Conservation (phyloP, 1,140 invertebrate genomes). For the Phortica variegata region DNA sequence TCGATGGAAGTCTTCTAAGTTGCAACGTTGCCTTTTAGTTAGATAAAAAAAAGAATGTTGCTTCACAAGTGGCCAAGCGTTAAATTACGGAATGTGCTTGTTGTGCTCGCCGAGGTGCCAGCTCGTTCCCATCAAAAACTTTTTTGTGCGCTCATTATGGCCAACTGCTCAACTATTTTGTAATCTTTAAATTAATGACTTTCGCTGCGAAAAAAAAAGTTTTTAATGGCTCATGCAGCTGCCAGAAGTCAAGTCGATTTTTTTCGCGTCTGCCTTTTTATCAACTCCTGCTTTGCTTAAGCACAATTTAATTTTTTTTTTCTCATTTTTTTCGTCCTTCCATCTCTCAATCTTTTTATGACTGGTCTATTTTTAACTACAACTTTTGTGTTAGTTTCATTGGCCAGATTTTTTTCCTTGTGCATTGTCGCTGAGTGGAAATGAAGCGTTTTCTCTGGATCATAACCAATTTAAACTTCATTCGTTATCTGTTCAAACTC, state of each 20-base stretch:
- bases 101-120: too few relatives aligned
- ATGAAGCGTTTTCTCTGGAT: constrained; percentile 18
- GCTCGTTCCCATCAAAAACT: too few relatives aligned
- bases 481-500: constrained; percentile 40
- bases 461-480: constrained; percentile 52
- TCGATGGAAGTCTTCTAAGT: too few relatives aligned
- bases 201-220: constrained; percentile 31
- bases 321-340: not conserved
- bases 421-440: not conserved
- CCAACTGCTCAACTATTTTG: constrained; percentile 45
- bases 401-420: constrained; percentile 28
- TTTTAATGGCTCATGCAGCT: constrained; percentile 48
- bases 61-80: too few relatives aligned
- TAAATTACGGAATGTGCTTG: too few relatives aligned
- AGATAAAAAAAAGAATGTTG: too few relatives aligned
- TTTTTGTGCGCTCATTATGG: too few relatives aligned
- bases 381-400: constrained; percentile 4
- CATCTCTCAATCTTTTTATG: constrained; percentile 38
- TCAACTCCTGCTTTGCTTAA: too few relatives aligned
- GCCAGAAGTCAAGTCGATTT: constrained; percentile 35
- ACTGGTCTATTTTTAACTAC: constrained; percentile 1
- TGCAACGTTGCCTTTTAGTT: too few relatives aligned
- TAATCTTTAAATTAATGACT: constrained; percentile 45
- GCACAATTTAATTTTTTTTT: constrained; percentile 15
- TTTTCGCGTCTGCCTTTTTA: constrained; percentile 14